Conservation (phyloP, 2,888 invertebrate genomes). For the Podotricha telesiphe region DNA sequence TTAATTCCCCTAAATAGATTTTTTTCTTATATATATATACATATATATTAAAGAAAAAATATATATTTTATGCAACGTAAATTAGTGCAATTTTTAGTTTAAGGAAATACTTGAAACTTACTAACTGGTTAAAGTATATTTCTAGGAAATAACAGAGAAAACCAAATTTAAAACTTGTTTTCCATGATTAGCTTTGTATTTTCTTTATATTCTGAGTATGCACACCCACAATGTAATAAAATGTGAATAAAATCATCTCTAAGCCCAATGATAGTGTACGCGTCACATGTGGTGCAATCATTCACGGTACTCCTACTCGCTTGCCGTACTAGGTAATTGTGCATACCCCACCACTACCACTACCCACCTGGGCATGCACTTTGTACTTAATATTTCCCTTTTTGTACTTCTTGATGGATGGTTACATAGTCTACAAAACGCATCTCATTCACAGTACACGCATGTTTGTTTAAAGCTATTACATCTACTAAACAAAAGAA, state of each 20-base stretch:
- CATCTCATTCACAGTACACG: slow-evolving; percentile 45
- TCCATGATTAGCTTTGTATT: slow-evolving; percentile 21
- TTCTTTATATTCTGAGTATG: slow-evolving; percentile 22
- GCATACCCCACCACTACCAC: slow-evolving; percentile 13
- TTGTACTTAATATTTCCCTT: slow-evolving; percentile 31
- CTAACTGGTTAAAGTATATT: background rate
- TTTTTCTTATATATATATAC: too few species aligned
- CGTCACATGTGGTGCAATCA: slow-evolving; percentile 34
- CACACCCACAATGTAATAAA: slow-evolving; percentile 30
- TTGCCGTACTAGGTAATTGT: slow-evolving; percentile 36
- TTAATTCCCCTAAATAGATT: too few species aligned
- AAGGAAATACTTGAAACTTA: too few species aligned
- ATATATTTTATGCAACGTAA: background rate
- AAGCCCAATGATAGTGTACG: slow-evolving; percentile 31
- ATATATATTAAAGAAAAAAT: too few species aligned
- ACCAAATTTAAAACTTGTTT: slow-evolving; percentile 29
- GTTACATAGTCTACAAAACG: slow-evolving; percentile 37
- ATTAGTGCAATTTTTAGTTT: too few species aligned
- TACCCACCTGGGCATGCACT: slow-evolving; percentile 28
- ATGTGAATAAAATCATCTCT: slow-evolving; percentile 31
- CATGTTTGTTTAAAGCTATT: slow-evolving; percentile 56
- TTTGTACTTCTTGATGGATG: slow-evolving; percentile 38
- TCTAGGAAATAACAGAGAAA: slow-evolving; percentile 10
- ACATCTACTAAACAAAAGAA: slow-evolving; percentile 68
- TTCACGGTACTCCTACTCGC: slow-evolving; percentile 32